Conservation (phyloP, 2,797 vertebrate species). For the Pangasius mekongensis region DNA sequence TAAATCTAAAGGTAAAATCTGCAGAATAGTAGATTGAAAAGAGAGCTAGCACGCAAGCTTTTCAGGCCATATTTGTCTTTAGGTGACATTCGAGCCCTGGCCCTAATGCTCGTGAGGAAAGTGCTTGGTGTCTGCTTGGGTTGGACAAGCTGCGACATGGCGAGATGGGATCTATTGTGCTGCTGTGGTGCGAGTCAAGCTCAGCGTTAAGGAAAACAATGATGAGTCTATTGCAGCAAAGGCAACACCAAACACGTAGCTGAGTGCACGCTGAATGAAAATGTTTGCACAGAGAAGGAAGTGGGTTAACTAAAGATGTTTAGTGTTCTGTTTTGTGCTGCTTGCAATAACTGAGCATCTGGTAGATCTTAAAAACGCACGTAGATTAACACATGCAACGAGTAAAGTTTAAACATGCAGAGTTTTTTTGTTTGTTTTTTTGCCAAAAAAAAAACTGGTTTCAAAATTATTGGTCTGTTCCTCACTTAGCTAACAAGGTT, state of each 20-base stretch:
- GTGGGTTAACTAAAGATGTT: background rate
- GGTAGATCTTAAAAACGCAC: background rate
- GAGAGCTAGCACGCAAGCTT: background rate
- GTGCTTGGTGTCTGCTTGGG: constrained; percentile 24
- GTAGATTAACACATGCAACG: too few species aligned
- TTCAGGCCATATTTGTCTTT: background rate
- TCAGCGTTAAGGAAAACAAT: constrained; percentile 25
- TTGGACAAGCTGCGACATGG: constrained; percentile 39
- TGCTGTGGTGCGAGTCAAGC: constrained; percentile 12
- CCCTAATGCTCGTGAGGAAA: background rate
- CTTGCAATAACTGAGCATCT: background rate
- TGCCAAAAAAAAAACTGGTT: background rate
- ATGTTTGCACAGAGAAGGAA: background rate
- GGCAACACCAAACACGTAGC: background rate
- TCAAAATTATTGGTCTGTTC: background rate
- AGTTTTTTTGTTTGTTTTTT: too few species aligned
- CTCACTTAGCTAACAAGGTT: background rate
- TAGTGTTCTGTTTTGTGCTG: background rate
- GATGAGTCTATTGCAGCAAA: constrained; percentile 10
- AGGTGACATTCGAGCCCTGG: background rate
- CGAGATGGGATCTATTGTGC: constrained; percentile 46
- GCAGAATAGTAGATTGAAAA: background rate
- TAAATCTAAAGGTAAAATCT: background rate
- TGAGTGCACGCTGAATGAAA: background rate
- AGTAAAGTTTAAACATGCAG: too few species aligned